A percentile compares a stretch with the other conserved stretches of the same genome.
Evolutionary conservation across 2,113 vertebrate genomes (phyloP).

Genomic region (Zosterops hypoxanthus): DNA sequence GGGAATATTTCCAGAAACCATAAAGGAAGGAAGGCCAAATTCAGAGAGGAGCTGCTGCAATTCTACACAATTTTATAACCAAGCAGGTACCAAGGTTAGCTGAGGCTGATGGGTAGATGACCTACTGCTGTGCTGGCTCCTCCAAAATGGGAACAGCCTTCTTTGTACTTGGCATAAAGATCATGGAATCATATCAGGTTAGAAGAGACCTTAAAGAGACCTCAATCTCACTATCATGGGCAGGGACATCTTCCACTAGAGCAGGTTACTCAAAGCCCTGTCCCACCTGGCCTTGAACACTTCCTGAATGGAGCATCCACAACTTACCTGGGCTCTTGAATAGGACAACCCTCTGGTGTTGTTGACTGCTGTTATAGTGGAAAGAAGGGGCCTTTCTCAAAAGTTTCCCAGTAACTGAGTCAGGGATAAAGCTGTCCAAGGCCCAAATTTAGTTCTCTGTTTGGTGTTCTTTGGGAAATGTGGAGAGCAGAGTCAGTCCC

Average conservation of each 20-base stretch:
- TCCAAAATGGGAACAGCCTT: background rate
- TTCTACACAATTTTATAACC: background rate
- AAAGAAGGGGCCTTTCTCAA: background rate
- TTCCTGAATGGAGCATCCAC: background rate
- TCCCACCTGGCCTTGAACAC: background rate
- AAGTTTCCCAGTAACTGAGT: background rate
- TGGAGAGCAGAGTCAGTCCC: background rate
- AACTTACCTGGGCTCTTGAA: background rate
- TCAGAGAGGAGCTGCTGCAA: background rate
- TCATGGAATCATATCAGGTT: background rate
- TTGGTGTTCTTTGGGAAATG: background rate
- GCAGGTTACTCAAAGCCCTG: background rate
- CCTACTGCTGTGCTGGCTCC: background rate
- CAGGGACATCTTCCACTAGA: background rate
- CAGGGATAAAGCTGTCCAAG: background rate
- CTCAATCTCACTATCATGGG: background rate
- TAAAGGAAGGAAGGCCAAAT: background rate
- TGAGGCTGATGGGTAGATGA: background rate
- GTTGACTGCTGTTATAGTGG: background rate
- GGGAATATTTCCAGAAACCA: background rate
- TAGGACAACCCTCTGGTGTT: background rate
- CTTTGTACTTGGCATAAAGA: background rate
- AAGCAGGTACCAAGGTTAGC: background rate
- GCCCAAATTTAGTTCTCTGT: background rate
- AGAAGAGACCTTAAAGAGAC: background rate